Evolutionary conservation across 2,113 vertebrate species (phyloP).

Genomic region (Cephalopholis sonnerati): DNA sequence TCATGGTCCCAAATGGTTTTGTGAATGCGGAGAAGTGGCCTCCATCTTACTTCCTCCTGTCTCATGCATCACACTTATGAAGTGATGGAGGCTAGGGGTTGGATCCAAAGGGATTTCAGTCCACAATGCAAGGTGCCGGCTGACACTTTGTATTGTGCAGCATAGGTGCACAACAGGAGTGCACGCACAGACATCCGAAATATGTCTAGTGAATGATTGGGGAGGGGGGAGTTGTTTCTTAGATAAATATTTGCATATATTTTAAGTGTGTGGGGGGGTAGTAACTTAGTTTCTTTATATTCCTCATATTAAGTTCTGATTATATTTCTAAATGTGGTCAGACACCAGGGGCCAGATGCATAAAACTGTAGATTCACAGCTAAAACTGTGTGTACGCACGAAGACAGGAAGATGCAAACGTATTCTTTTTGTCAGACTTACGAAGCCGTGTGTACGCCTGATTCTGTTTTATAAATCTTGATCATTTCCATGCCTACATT

Average conservation of each 20-base stretch:
- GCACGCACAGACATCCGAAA: not conserved
- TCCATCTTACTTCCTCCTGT: slow-evolving; percentile 56
- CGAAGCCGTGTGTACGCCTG: too few relatives aligned
- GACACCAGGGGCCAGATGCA: not conserved
- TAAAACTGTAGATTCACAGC: too few relatives aligned
- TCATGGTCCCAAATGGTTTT: slow-evolving; percentile 65
- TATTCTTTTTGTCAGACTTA: too few relatives aligned
- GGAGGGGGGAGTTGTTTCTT: too few relatives aligned
- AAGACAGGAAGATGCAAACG: too few relatives aligned
- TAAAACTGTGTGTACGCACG: too few relatives aligned
- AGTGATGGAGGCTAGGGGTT: slow-evolving; percentile 50
- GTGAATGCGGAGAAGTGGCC: slow-evolving; percentile 51
- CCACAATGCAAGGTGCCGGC: slow-evolving; percentile 32
- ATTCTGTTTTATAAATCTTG: too few relatives aligned
- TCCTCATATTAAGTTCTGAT: not conserved
- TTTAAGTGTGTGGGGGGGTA: not conserved
- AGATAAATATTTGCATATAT: slow-evolving; percentile 2
- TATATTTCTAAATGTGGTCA: not conserved
- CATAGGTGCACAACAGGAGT: not conserved
- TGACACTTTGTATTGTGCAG: slow-evolving; percentile 34
- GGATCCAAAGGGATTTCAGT: slow-evolving; percentile 53
- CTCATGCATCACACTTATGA: slow-evolving; percentile 58
- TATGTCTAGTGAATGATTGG: not conserved
- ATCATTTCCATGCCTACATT: too few relatives aligned
- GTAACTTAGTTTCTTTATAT: not conserved